Evolutionary conservation across 1,140 invertebrate species (phyloP).

Genomic region (Drosophila nigromelanica): DNA sequence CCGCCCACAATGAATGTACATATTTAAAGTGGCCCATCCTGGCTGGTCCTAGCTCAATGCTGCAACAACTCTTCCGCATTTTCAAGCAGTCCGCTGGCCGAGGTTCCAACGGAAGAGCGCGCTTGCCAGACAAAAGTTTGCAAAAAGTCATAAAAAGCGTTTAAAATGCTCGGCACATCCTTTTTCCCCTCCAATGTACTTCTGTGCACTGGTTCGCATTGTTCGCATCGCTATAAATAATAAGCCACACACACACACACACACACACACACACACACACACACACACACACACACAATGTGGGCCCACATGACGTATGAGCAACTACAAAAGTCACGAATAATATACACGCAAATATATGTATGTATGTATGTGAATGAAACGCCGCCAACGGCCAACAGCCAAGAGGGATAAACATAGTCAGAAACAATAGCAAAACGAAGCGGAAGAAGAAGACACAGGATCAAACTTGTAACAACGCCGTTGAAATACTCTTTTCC

Average conservation of each 20-base stretch:
- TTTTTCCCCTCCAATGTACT: slow-evolving; percentile 11
- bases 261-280: background rate
- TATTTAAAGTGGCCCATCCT: slow-evolving; percentile 50
- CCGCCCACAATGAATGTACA: slow-evolving; percentile 25
- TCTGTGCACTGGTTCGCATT: slow-evolving; percentile 4
- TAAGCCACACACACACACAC: slow-evolving; percentile 47
- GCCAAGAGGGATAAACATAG: slow-evolving; percentile 33
- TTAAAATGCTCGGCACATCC: slow-evolving; percentile 52
- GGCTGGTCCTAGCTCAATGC: slow-evolving; percentile 3
- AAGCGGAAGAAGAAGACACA: slow-evolving; percentile 23
- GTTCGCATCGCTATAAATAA: slow-evolving; percentile 58
- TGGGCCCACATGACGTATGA: slow-evolving; percentile 34
- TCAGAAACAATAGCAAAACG: slow-evolving; percentile 41
- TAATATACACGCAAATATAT: background rate
- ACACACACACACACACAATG: background rate
- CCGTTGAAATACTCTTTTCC: background rate
- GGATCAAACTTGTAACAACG: background rate
- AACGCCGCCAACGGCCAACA: slow-evolving; percentile 42
- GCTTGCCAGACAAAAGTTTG: slow-evolving; percentile 28
- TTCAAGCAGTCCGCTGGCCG: background rate
- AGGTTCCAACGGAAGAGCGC: background rate
- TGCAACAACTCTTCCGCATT: slow-evolving; percentile 9
- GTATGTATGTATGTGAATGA: slow-evolving; percentile 19
- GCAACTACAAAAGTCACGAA: slow-evolving; percentile 22
- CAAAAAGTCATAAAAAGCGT: slow-evolving; percentile 19